Conservation (phyloP, 2,888 invertebrate genomes). For the Acanthosepion lycidas region DNA sequence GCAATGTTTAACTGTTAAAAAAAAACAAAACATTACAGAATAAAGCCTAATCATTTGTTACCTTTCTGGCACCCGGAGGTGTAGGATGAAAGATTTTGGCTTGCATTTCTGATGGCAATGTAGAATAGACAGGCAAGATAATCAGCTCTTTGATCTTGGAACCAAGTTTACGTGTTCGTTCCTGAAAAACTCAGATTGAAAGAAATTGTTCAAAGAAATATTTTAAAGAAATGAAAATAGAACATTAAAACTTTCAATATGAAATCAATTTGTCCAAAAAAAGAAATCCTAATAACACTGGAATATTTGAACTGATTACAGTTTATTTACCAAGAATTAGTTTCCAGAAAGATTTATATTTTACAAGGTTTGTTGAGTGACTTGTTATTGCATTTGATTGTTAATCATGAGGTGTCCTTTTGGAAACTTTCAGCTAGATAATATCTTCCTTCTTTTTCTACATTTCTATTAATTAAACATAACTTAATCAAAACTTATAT, state of each 20-base stretch:
- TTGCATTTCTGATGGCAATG: slow-evolving; percentile 97
- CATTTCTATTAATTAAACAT: no score
- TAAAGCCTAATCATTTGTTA: slow-evolving; percentile 57
- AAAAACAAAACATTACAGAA: background rate
- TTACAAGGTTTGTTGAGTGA: no score
- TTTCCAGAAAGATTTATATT: no score
- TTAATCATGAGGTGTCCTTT: no score
- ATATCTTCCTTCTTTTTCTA: no score
- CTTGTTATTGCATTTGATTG: no score
- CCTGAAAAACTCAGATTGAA: slow-evolving; percentile 79
- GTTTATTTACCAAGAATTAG: no score
- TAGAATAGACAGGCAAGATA: slow-evolving; percentile 95
- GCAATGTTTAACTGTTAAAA: background rate
- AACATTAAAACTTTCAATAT: background rate
- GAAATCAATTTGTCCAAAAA: background rate
- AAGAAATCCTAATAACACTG: no score
- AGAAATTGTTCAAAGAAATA: background rate
- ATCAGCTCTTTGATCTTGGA: slow-evolving; percentile 93
- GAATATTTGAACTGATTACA: no score
- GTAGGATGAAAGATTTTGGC: slow-evolving; percentile 99
- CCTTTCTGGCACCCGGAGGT: slow-evolving; percentile 94
- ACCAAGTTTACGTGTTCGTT: slow-evolving; percentile 92
- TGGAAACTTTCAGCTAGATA: no score
- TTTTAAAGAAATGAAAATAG: background rate
- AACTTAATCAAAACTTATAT: no score